Percentiles rank a stretch among this genome's conserved stretches.
Conservation (phyloP, 2,888 invertebrate species). For the Mythimna loreyi region DNA sequence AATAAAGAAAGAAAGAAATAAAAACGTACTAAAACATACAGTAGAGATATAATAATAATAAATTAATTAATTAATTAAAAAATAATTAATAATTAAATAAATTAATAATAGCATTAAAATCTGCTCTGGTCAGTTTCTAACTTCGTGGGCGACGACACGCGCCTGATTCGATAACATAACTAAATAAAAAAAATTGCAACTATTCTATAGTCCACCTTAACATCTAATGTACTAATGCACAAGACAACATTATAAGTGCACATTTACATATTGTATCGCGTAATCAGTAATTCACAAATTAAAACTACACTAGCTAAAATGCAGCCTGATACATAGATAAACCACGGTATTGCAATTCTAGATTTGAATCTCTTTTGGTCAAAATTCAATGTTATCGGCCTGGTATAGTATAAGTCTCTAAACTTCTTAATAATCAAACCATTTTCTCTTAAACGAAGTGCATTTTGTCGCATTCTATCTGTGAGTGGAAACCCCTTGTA, state of each 20-base stretch:
- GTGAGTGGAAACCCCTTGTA: conserved; percentile 57
- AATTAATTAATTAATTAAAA: too few relatives aligned
- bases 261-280: background rate
- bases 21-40: too few relatives aligned
- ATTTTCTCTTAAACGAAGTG: conserved; percentile 46
- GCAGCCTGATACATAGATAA: conserved; percentile 30
- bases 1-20: too few relatives aligned
- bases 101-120: too few relatives aligned
- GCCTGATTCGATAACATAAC: too few relatives aligned
- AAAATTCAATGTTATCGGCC: conserved; percentile 30
- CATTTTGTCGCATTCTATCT: conserved; percentile 26
- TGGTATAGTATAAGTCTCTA: conserved; percentile 23
- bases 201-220: background rate
- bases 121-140: too few relatives aligned
- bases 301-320: conserved; percentile 24
- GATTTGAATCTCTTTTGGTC: conserved; percentile 11
- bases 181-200: background rate
- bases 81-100: too few relatives aligned
- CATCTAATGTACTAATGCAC: background rate
- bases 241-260: background rate
- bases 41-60: too few relatives aligned
- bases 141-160: too few relatives aligned
- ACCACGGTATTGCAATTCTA: conserved; percentile 48
- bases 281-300: background rate
- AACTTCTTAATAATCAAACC: conserved; percentile 45